Base-by-base conservation (phyloP, 2,888 invertebrate species). In the Argynnis bischoffii region DNA sequence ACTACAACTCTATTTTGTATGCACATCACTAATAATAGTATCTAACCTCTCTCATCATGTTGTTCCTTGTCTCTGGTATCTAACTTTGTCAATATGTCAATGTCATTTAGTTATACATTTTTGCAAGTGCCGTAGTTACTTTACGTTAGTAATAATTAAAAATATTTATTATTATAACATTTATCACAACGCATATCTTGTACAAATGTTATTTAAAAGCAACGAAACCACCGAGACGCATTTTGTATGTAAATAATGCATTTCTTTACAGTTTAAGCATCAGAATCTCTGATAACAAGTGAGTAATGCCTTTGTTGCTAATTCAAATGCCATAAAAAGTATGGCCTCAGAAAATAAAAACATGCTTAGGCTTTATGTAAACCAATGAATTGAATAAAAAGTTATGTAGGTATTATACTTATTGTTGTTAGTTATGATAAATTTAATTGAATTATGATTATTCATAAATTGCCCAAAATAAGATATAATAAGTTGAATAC, bases 141-240 rank as follows among this genome's bases (percentile, higher is more conserved):
- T 48, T 56, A 57, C 18, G 59, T 53, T 59, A 41, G 59, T 66
- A 66, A 57, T 59, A 64, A 56, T 64, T 50, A 31, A 46, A 21
- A 64, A 50, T 55, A 31, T 48, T 21, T 55, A 18, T 35, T 56
- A 60, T 59, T 41, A 59, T 54, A 53, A 50, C 50, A 60, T 21
- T 50, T 55, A n/a, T 26, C 14, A 31, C 26, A 26, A 64, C 46
- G 41, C 26, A 60, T 18, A 68, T 53, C 16, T 50, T 50, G 41
- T 60, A 55, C 48, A 31, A 41, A 60, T 59, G 55, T 59, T 66
- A 64, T 31, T 64, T 51, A 51, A 3, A 53, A 55, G 35, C 48
- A 16, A 57, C 65, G 15, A 53, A 57, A 16, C 66, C 66, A 66
- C 69, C 71, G 66, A 69, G 31, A 68, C 54, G 68, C 64, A 68